Percentiles rank a stretch among this genome's conserved stretches.
These are phyloP conservation scores for Coluber constrictor DNA, from an alignment of 2,797 vertebrate species.

Conservation along the genomic window DNA sequence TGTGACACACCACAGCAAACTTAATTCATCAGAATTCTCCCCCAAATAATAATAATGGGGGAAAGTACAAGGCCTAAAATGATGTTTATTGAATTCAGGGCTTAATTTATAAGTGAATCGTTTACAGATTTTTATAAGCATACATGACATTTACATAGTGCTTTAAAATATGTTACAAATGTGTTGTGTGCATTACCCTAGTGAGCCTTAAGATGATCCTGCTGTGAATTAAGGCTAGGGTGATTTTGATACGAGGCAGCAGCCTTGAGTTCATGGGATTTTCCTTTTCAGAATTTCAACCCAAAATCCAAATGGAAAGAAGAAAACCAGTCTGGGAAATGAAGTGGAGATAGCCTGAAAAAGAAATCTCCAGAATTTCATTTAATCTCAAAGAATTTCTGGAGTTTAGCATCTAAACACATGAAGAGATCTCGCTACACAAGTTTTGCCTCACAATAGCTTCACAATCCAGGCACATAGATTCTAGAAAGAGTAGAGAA, in stretches of 20 bases:
- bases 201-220: not conserved
- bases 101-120: not conserved
- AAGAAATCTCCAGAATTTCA: not conserved
- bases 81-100: not conserved
- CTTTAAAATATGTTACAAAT: not conserved
- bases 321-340: not conserved
- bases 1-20: not conserved
- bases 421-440: not conserved
- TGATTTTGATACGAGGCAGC: not conserved
- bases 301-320: not conserved
- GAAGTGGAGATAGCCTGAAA: not conserved
- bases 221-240: not conserved
- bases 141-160: not conserved
- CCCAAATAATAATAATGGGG: not conserved
- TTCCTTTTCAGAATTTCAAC: not conserved
- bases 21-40: not conserved
- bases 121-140: not conserved
- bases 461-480: not conserved
- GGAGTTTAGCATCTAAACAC: not conserved
- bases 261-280: not conserved
- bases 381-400: not conserved
- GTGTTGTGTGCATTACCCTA: conserved; percentile 3
- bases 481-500: not conserved
- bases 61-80: not conserved
- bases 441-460: not conserved